Evolutionary conservation across 2,113 vertebrate species (phyloP), one percentile per base, ranked within the genome.

Genomic region (Heptranchias perlo): DNA sequence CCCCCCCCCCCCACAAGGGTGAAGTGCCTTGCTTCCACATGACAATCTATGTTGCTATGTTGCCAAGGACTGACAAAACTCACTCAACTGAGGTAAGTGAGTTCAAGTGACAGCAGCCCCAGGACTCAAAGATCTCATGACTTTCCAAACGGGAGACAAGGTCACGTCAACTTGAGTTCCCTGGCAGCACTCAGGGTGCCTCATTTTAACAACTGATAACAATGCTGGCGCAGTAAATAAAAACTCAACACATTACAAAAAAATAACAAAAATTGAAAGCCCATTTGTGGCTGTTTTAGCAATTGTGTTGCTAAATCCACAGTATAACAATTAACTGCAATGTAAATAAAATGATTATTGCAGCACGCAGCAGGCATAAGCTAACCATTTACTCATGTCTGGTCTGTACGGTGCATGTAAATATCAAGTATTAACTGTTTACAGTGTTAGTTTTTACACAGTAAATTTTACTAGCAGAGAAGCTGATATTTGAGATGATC

Each of bases 81-180:
- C 31, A 93, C n/a, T 28, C 86, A 35, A 14, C 49, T 62, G n/a
- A 3, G 58, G 31, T 93, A n/a, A 64, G 35, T n/a, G 58, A 62
- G 54, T 39, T 92, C 54, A 92, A 92, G 18, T 93, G 89, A 93
- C 89, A 62, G 89, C 89, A 93, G 89, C 58, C 58, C 89, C 58
- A 93, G 89, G 58, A 93, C 58, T 62, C 89, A 93, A 23, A 39
- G 89, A 28, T 39, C 39, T 93, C 89, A 39, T 47, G n/a, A 62
- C 35, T 62, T 93, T 47, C 58, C 35, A 39, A 35, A 39, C 39
- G 58, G 18, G 89, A 93, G n/a, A 39, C 58, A 62, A 39, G 61
- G 35, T 6, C 58, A 93, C 58, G 58, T 93, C 58, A 64, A 39
- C 89, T 62, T 18, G 6, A 62, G 3, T 39, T 39, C n/a, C 58